These are phyloP conservation scores for Pangasius mekongensis DNA, from an alignment of 2,797 vertebrate species.

Conservation along the genomic window DNA sequence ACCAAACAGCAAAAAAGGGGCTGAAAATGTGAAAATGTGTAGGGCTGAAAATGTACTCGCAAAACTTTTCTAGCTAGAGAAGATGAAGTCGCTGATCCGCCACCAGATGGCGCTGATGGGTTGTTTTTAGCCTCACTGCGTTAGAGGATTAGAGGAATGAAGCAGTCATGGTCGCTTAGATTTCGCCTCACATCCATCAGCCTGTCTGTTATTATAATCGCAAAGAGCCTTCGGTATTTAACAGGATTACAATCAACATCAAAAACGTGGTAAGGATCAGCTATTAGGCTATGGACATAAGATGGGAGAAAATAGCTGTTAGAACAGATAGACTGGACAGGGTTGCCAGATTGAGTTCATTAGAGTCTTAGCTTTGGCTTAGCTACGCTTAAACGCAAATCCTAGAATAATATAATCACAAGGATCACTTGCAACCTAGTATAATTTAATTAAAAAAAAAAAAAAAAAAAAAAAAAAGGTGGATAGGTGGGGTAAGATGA, in stretches of 20 bases:
- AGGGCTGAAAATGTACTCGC: neutral
- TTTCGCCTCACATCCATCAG: neutral
- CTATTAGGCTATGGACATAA: neutral
- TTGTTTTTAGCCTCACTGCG: neutral
- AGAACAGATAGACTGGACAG: neutral
- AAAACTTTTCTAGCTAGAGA: neutral
- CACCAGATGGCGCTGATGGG: neutral
- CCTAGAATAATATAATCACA: neutral
- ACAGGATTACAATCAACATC: neutral
- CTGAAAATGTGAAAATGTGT: neutral
- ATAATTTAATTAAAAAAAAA: neutral
- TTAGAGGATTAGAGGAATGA: neutral
- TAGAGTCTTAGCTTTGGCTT: neutral
- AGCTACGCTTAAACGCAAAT: neutral
- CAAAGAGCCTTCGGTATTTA: neutral
- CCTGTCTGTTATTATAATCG: neutral
- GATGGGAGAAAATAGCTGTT: neutral
- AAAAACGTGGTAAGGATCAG: neutral
- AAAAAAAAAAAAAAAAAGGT: too few species aligned
- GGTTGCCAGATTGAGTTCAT: neutral
- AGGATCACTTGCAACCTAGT: too few species aligned
- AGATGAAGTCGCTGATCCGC: neutral
- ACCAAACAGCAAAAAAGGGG: neutral
- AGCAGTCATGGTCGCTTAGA: neutral
- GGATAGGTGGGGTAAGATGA: fast-evolving